Evolutionary conservation across 2,888 invertebrate species (phyloP).

Genomic region (Drosophila phalerata): DNA sequence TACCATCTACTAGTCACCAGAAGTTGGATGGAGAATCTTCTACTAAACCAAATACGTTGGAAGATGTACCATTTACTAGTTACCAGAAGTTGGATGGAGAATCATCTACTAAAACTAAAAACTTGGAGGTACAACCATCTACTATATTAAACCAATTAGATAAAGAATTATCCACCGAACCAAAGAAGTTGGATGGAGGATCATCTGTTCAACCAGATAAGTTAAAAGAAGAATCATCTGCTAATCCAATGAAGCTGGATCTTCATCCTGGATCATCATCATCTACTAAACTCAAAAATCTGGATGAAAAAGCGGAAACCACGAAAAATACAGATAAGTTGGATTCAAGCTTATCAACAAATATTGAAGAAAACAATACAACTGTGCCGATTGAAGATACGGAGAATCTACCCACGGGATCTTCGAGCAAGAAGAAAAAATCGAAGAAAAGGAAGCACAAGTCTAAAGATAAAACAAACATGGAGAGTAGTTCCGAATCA

Average conservation of each 20-base stretch:
- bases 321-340: not conserved
- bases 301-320: not conserved
- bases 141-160: no score
- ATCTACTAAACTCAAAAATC: not conserved
- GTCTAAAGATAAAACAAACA: not conserved
- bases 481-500: not conserved
- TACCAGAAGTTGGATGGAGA: no score
- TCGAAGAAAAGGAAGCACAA: slow-evolving; percentile 15
- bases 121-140: no score
- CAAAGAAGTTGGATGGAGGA: not conserved
- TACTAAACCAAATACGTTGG: no score
- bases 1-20: no score
- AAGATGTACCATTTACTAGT: no score
- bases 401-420: not conserved
- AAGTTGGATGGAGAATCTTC: no score
- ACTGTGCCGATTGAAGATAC: not conserved
- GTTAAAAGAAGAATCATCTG: not conserved
- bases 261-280: no score
- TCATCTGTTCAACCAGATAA: not conserved
- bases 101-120: no score
- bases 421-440: not conserved
- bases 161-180: no score
- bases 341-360: not conserved
- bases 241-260: not conserved
- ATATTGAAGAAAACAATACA: not conserved